A percentile compares a stretch with the other conserved stretches of the same genome.
Evolutionary conservation across 2,113 vertebrate genomes (phyloP).

Genomic region (Stercorarius parasiticus): DNA sequence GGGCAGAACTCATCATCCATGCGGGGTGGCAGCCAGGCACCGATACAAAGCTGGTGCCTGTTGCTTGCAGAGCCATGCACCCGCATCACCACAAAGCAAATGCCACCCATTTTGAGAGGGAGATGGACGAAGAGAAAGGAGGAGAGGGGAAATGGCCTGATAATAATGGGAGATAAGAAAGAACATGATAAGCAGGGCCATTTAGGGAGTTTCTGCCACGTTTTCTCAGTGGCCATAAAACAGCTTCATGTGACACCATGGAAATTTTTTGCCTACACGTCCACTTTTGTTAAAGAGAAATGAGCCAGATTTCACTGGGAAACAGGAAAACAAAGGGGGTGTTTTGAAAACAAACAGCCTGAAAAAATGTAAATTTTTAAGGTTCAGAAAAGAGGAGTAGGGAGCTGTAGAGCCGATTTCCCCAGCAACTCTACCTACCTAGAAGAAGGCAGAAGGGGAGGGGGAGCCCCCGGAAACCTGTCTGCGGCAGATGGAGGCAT

Average conservation of each 20-base stretch:
- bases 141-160: background rate
- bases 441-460: background rate
- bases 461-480: background rate
- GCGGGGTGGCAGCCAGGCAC: background rate
- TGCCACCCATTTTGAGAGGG: background rate
- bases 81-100: background rate
- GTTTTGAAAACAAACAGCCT: background rate
- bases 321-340: background rate
- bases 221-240: background rate
- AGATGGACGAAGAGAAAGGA: background rate
- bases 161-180: background rate
- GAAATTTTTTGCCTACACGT: background rate
- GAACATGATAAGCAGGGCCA: background rate
- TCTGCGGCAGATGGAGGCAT: conserved; percentile 44
- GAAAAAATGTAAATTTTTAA: background rate
- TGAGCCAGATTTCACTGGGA: background rate
- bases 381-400: background rate
- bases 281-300: background rate
- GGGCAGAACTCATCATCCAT: background rate
- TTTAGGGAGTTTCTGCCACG: background rate
- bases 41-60: background rate
- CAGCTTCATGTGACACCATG: background rate
- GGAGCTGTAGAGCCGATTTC: background rate
- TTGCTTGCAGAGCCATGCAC: background rate
- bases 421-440: background rate